A percentile compares a stretch with the other conserved stretches of the same genome.
Evolutionary conservation across 2,113 vertebrate genomes (phyloP).

Genomic region (Asarcornis scutulata): DNA sequence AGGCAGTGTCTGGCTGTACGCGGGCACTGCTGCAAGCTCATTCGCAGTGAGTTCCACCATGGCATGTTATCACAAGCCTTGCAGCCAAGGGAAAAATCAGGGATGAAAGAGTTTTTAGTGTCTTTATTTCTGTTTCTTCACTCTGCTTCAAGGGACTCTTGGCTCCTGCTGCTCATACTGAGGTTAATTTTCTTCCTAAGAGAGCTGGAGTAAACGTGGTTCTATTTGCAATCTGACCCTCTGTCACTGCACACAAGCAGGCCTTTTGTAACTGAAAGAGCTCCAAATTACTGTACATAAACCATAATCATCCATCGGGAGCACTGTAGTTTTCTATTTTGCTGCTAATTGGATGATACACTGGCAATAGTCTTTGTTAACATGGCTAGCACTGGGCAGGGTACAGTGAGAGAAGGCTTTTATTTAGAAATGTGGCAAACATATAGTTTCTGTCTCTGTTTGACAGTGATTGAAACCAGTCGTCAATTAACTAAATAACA

Average conservation of each 20-base stretch:
- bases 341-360: slow-evolving; percentile 62
- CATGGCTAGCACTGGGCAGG: background rate
- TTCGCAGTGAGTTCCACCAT: background rate
- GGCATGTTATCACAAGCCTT: background rate
- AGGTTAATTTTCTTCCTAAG: background rate
- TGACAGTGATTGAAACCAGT: slow-evolving; percentile 55
- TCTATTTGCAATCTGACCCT: slow-evolving; percentile 27
- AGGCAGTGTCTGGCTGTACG: background rate
- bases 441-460: background rate
- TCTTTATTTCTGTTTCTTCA: background rate
- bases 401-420: background rate
- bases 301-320: slow-evolving; percentile 36
- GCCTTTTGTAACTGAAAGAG: slow-evolving; percentile 37
- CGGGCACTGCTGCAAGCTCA: background rate
- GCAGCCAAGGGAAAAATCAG: background rate
- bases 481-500: slow-evolving; percentile 52
- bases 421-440: slow-evolving; percentile 25
- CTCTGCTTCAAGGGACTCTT: background rate
- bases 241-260: background rate
- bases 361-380: slow-evolving; percentile 23
- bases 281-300: slow-evolving; percentile 54
- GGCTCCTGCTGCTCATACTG: background rate
- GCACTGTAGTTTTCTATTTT: slow-evolving; percentile 45
- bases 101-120: background rate
- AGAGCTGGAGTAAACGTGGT: background rate